phyloP scores from a whole-genome alignment of 2,797 vertebrate genomes.

The Gallirallus australis region DNA sequence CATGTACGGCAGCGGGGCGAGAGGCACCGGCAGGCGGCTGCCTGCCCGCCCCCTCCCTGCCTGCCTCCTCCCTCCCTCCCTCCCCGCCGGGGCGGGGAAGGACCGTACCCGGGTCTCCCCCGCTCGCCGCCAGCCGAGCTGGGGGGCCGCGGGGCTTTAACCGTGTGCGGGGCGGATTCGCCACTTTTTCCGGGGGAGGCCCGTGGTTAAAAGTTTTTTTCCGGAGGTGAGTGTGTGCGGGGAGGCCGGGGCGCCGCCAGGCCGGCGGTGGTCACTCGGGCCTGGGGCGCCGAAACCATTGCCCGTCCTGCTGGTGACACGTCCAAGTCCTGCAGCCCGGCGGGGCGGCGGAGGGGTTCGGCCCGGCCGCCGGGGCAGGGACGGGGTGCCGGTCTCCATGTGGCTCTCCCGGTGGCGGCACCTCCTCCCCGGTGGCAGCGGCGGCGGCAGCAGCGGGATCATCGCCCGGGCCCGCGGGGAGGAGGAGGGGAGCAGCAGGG shows the following conservation, averaged over 20 bases:
- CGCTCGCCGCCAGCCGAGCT: conserved; percentile 52
- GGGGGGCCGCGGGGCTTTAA: conserved; percentile 46
- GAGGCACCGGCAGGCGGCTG: conserved; percentile 70
- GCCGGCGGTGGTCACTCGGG: conserved; percentile 74
- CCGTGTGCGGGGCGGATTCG: conserved; percentile 64
- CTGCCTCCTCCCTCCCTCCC: conserved; percentile 55
- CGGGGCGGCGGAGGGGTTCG: conserved; percentile 61
- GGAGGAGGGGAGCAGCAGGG: conserved; percentile 74
- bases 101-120: conserved; percentile 72
- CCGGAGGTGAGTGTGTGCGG: conserved; percentile 69
- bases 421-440: conserved; percentile 71
- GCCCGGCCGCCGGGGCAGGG: conserved; percentile 23
- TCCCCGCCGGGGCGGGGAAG: conserved; percentile 77
- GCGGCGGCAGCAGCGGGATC: conserved; percentile 76
- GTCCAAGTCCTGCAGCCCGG: conserved; percentile 81
- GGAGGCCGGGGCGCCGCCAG: conserved; percentile 61
- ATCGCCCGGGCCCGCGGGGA: conserved; percentile 76
- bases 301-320: conserved; percentile 86
- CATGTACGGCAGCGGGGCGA: conserved; percentile 83
- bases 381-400: conserved; percentile 65
- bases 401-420: conserved; percentile 60
- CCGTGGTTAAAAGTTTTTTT: conserved; percentile 59
- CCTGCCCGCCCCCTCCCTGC: conserved; percentile 28
- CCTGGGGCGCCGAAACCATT: conserved; percentile 84
- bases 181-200: conserved; percentile 57